A percentile compares a stretch with the other conserved stretches of the same genome.
phyloP scores from a whole-genome alignment of 2,888 invertebrate genomes.

The Philhelius pedissequus region DNA sequence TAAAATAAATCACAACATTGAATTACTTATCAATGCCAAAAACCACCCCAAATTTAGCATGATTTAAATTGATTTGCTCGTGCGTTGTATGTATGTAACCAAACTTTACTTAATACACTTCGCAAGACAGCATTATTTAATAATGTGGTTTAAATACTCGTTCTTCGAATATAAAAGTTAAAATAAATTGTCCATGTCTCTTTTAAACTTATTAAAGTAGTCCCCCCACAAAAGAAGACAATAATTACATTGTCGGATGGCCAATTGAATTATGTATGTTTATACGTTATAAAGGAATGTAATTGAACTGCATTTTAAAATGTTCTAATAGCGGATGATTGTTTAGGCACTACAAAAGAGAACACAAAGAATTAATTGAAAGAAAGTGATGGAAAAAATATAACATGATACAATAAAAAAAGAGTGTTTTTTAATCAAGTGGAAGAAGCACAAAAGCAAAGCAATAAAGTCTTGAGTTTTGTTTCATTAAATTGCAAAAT shows the following conservation, averaged over 20 bases:
- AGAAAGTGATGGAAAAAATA: constrained; percentile 27
- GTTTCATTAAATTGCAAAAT: not conserved
- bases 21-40: not conserved
- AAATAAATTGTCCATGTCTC: not conserved
- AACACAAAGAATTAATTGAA: not conserved
- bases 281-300: not conserved
- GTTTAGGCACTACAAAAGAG: not conserved
- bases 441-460: constrained; percentile 63
- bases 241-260: not conserved
- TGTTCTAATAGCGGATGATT: not conserved
- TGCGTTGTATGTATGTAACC: not conserved
- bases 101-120: not conserved
- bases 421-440: constrained; percentile 42
- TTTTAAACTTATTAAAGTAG: not conserved
- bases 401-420: constrained; percentile 38
- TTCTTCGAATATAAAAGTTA: not conserved
- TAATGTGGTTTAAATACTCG: not conserved
- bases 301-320: not conserved
- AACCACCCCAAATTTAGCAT: not conserved
- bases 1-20: not conserved
- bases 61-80: not conserved
- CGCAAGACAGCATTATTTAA: not conserved
- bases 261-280: not conserved
- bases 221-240: not conserved
- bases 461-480: constrained; percentile 20